Percentiles rank a stretch among this genome's conserved stretches.
These are phyloP conservation scores for Neogobius melanostomus DNA, from an alignment of 2,113 vertebrate genomes.

Conservation along the genomic window DNA sequence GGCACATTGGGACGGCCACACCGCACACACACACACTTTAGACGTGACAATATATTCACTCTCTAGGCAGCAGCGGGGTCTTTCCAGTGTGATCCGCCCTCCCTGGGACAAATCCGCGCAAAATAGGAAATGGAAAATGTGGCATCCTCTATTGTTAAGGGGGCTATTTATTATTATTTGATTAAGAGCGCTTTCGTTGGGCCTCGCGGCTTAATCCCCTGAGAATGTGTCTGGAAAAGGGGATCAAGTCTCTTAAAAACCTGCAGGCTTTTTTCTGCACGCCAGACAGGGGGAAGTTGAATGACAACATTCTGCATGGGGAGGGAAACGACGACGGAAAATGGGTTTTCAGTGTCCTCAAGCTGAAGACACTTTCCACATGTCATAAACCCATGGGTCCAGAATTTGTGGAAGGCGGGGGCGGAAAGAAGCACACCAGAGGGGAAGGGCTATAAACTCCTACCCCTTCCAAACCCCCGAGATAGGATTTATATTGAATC, in stretches of 20 bases:
- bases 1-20: slow-evolving; percentile 5
- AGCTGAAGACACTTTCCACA: slow-evolving; percentile 66
- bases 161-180: slow-evolving; percentile 80
- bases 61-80: slow-evolving; percentile 25
- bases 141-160: slow-evolving; percentile 67
- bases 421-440: slow-evolving; percentile 24
- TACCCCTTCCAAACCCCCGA: slow-evolving; percentile 30
- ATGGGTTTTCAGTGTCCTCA: slow-evolving; percentile 63
- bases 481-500: slow-evolving; percentile 70
- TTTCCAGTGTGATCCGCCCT: slow-evolving; percentile 46
- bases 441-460: slow-evolving; percentile 13
- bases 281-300: slow-evolving; percentile 58
- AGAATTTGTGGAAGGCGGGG: slow-evolving; percentile 34
- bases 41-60: slow-evolving; percentile 22
- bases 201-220: slow-evolving; percentile 74
- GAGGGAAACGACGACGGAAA: slow-evolving; percentile 49
- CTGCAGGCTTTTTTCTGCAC: slow-evolving; percentile 68
- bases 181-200: slow-evolving; percentile 76
- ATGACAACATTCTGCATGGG: slow-evolving; percentile 64
- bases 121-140: slow-evolving; percentile 68
- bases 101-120: slow-evolving; percentile 64
- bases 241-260: slow-evolving; percentile 78
- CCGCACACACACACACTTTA: slow-evolving; percentile 16
- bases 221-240: slow-evolving; percentile 81
- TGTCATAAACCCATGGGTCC: slow-evolving; percentile 60